Evolutionary conservation across 1,140 invertebrate species (phyloP), one percentile per base, ranked within the genome.

Genomic region (Xylocopa sonorina): DNA sequence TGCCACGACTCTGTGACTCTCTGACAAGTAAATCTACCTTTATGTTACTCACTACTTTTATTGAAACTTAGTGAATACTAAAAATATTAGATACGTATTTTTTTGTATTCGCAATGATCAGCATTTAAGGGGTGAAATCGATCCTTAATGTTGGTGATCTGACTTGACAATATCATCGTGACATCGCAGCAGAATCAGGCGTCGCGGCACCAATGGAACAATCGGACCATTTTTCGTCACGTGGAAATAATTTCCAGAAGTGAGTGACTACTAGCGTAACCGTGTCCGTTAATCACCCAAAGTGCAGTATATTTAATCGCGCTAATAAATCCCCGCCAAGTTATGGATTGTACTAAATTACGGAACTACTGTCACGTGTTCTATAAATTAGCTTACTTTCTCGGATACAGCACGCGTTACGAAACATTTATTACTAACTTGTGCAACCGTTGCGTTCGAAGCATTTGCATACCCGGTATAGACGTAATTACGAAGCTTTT

Each of bases 351-450:
- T 9, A 66, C 18, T 48, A 32, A 48, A 66, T 48, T 62, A 62
- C 32, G 12, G 5, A 62, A 24, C 58, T 7, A 24, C 32, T 38
- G 58, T 38, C 34, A 32, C 58, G 21, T 27, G 63, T 66, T 66
- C 29, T n/a, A 66, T 43, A 66, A 66, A 66, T 66, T 43, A 48
- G 63, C 32, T 66, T 48, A 66, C 63, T 48, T 66, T 41, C 58
- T 38, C 34, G 12, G 14, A 16, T 66, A 43, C 1, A 21, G 27
- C 21, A 48, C 18, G 41, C 27, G 29, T 66, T 66, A 32, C 27
- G 43, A 43, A 66, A 48, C 41, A n/a, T 43, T 66, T 66, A 21
- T 48, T 66, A 32, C 34, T 21, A 41, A 41, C 12, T 24, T 41
- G 18, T 58, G 18, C 18, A 7, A 46, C 24, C 18, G 18, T 48